Conservation (phyloP, 30 jellyfish, hydroid and myxozoan genomes). For the Calvadosia cruxmelitensis region DNA sequence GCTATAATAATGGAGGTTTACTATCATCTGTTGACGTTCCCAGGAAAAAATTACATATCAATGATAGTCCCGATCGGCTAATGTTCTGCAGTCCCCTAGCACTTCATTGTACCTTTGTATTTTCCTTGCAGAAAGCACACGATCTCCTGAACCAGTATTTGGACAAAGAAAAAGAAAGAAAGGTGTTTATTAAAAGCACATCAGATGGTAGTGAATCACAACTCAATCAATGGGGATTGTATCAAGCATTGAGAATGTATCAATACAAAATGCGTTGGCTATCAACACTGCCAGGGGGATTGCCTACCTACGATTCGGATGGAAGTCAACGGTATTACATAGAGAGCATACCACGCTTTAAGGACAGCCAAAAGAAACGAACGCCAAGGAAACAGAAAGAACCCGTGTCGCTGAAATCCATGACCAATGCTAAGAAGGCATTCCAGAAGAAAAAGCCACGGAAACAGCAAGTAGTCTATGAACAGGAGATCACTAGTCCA, state of each 20-base stretch:
- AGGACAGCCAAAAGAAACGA: neutral
- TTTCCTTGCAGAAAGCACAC: neutral
- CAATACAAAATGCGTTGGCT: constrained; percentile 37
- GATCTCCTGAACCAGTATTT: neutral
- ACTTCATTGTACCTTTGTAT: too few species aligned
- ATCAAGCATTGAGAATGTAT: constrained; percentile 47
- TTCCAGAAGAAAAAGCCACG: constrained; percentile 13
- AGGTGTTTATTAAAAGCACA: neutral
- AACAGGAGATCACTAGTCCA: constrained; percentile 2
- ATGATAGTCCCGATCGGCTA: too few species aligned
- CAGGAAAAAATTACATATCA: too few species aligned
- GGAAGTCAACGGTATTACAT: neutral
- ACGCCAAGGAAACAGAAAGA: neutral
- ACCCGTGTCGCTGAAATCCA: constrained; percentile 9
- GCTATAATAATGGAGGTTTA: too few species aligned
- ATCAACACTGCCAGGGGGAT: neutral
- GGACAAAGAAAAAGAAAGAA: neutral
- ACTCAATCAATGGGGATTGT: constrained; percentile 39
- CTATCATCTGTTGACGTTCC: too few species aligned
- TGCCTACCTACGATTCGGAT: neutral
- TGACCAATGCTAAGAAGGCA: constrained; percentile 2
- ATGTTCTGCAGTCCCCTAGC: too few species aligned
- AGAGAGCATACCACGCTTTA: neutral
- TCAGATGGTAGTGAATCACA: constrained; percentile 2
- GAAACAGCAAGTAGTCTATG: neutral